Base-by-base conservation (phyloP, 2,888 invertebrate genomes). In the Lithophane leautieri region DNA sequence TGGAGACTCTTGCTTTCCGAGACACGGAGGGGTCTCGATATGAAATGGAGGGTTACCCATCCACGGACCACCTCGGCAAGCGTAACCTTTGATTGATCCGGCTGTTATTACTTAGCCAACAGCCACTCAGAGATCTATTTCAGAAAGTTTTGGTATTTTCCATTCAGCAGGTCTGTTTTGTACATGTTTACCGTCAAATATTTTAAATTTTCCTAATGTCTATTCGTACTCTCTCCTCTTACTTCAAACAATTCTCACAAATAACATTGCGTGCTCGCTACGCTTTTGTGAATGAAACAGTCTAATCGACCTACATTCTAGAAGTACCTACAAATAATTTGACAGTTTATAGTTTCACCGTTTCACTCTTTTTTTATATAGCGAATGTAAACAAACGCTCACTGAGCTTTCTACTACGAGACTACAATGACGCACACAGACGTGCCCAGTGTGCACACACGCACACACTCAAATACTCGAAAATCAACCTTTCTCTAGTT, bases 401-500 rank as follows among this genome's bases (percentile, higher is more conserved):
- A 86, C 89, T 89, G 83, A 91, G 92, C 93, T 93, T 93, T 93
- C 94, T 94, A 92, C 90, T 79, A 88, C 85, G 83, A 66, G 86
- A 79, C 76, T 73, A 87, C 87, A 87, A 86, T 83, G 83, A 70
- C 80, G 72, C 87, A 85, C 87, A 87, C 85, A 79, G 79, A 81
- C 81, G 89, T 88, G 91, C 92, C 93, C 91, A 76, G 91, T 93
- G 91, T 91, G 83, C 74, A 70, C 81, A 68, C 84, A 74, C 76
- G 69, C 89, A 84, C 88, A 88, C 84, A 86, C 77, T 76, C 58
- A 65, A 77, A 87, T 77, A 82, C 78, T 86, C 88, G 80, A 91
- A 92, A 91, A 86, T 86, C 89, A 82, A 94, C 95, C 95, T 95
- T 94, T 95, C 94, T 94, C 94, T 93, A 90, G 90, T 89, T 93